A percentile compares a stretch with the other conserved stretches of the same genome.
Conservation (phyloP, 2,797 vertebrate species). For the Taeniopygia guttata region DNA sequence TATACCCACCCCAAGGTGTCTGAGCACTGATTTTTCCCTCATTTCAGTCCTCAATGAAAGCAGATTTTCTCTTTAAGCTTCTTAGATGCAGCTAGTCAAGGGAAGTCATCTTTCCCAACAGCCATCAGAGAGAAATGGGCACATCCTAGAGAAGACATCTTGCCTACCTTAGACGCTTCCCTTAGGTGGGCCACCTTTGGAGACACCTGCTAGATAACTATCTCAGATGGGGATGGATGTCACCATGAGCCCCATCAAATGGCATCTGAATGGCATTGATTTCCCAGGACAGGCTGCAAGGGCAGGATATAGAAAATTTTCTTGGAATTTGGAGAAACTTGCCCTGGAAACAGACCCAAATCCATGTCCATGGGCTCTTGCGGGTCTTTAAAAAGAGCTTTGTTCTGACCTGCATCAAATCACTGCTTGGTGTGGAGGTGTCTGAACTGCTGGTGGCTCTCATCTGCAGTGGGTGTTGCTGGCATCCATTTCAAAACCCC, state of each 20-base stretch:
- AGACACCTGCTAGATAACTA: background rate
- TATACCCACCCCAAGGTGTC: accelerated
- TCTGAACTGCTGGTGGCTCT: background rate
- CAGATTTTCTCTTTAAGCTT: background rate
- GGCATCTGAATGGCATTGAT: background rate
- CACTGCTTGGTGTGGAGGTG: background rate
- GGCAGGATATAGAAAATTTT: background rate
- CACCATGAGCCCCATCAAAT: accelerated
- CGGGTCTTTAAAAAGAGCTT: background rate
- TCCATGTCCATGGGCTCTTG: accelerated
- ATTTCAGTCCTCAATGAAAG: background rate
- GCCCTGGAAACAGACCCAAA: background rate
- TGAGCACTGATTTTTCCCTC: background rate
- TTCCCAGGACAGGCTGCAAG: background rate
- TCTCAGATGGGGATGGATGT: background rate
- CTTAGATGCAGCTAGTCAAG: background rate
- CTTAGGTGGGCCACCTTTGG: background rate
- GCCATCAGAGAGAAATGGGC: background rate
- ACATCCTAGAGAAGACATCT: background rate
- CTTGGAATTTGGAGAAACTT: background rate
- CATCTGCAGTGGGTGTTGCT: background rate
- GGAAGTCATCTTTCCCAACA: background rate
- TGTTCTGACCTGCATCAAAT: background rate
- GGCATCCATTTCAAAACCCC: background rate
- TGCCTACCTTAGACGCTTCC: background rate